Conservation (phyloP, 1,140 invertebrate species). For the Euglossa dilemma region DNA sequence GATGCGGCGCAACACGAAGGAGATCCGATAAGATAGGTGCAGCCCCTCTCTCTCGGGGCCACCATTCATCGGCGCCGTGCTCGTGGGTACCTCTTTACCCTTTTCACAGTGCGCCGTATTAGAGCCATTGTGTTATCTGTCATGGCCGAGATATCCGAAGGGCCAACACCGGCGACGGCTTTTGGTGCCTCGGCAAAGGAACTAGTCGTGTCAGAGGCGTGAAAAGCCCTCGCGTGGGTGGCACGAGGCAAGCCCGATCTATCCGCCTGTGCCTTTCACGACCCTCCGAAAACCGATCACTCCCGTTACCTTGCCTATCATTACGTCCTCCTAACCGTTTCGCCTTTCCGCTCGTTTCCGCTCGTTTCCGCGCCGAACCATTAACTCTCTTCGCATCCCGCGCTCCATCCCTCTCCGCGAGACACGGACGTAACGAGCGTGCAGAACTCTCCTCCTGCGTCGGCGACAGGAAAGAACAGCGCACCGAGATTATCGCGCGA, state of each 20-base stretch:
- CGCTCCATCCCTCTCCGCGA: not conserved
- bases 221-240: conserved; percentile 74
- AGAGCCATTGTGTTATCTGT: conserved; percentile 78
- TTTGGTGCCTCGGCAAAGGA: conserved; percentile 67
- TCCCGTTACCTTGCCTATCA: not conserved
- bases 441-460: too few species aligned
- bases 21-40: conserved; percentile 75
- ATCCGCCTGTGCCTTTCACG: conserved; percentile 36
- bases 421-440: conserved; percentile 46
- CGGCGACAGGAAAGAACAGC: conserved; percentile 32
- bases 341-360: too few species aligned
- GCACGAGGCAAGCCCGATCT: conserved; percentile 58
- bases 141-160: conserved; percentile 74
- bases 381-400: too few species aligned
- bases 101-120: conserved; percentile 74
- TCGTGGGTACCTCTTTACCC: conserved; percentile 71
- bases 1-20: conserved; percentile 55
- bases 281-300: conserved; percentile 33
- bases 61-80: conserved; percentile 69
- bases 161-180: conserved; percentile 69
- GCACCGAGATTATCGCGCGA: conserved; percentile 19
- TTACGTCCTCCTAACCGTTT: not conserved
- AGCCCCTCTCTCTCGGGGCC: conserved; percentile 33
- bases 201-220: conserved; percentile 74
- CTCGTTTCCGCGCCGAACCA: too few species aligned